Conservation (phyloP, 2,888 invertebrate species). For the Carterocephalus palaemon region DNA sequence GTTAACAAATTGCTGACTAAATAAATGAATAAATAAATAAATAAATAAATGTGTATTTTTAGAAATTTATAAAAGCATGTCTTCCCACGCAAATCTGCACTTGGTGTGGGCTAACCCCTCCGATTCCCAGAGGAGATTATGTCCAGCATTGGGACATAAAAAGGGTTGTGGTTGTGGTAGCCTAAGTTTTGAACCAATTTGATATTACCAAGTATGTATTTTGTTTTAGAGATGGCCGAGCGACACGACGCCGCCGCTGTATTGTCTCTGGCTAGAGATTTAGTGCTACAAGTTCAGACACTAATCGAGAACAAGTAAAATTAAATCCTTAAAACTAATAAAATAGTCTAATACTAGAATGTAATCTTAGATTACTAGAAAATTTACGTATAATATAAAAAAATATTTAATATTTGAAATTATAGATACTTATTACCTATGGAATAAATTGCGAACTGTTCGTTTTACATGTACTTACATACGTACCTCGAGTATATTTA, state of each 20-base stretch:
- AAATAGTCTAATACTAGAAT: slow-evolving; percentile 1
- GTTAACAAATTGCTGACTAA: too few species aligned
- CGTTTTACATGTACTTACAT: slow-evolving; percentile 9
- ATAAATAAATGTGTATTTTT: too few species aligned
- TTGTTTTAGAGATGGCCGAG: slow-evolving; percentile 95
- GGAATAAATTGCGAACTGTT: slow-evolving; percentile 12
- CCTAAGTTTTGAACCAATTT: too few species aligned
- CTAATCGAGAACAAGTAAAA: slow-evolving; percentile 93
- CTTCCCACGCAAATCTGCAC: too few species aligned
- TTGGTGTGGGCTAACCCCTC: too few species aligned
- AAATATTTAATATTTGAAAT: slow-evolving; percentile 10
- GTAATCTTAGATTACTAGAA: slow-evolving; percentile 22
- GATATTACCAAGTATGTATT: too few species aligned
- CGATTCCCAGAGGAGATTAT: too few species aligned
- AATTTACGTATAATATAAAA: slow-evolving; percentile 16
- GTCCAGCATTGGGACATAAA: too few species aligned
- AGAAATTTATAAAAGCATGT: too few species aligned
- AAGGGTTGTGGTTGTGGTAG: too few species aligned
- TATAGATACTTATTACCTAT: slow-evolving; percentile 4
- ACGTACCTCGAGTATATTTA: slow-evolving; percentile 10
- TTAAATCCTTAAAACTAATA: neutral
- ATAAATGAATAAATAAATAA: too few species aligned
- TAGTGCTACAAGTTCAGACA: slow-evolving; percentile 93
- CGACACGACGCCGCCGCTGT: slow-evolving; percentile 92
- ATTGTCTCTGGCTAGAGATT: slow-evolving; percentile 88